Base-by-base conservation (phyloP, 2,797 vertebrate genomes). In the Bryconaethiops microstoma region DNA sequence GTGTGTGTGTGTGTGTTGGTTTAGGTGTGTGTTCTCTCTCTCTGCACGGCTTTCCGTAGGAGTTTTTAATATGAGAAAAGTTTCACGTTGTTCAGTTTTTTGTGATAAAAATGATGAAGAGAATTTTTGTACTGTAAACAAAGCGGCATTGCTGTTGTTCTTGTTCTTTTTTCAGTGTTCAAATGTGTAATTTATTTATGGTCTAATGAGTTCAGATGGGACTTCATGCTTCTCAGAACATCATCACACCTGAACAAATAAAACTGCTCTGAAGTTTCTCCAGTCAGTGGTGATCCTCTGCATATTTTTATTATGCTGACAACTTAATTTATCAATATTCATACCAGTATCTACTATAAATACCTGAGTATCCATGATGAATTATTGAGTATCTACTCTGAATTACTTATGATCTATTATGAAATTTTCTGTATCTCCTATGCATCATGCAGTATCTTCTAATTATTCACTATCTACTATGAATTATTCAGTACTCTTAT, bases 131-230 rank as follows among this genome's bases (percentile, higher is more conserved):
- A 88, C 83, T 89, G 87, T 89, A 88, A 83, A 85, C 79, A 67
- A 72, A 81, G 85, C 85, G 82, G 70, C 85, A 82, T 72, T 67
- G 75, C 76, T 83, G 77, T 85, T 88, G 84, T 84, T 79, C 78
- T 88, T 57, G 13, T 69, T 69, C 83, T 76, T 80, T 73, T 87
- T 75, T 74, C 83, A 87, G 85, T 85, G 86, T 87, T 86, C 86
- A 76, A 89, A 84, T 90, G 85, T 93, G 91, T 92, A 89, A 93
- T 92, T 93, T 92, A 94, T 95, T 93, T 92, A 86, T 84, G 82
- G 67, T 60, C 23, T 68, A 79, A 78, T 78, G 29, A 82, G 77
- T 84, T 84, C 21, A 82, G 87, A 88, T 87, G 86, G 86, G 81
- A 91, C 92, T 67, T 92, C 87, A 87, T 78, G 87, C 87, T 87